Evolutionary conservation across 1,140 invertebrate species (phyloP), one percentile per base, ranked within the genome.

Genomic region (Lithobius niger): DNA sequence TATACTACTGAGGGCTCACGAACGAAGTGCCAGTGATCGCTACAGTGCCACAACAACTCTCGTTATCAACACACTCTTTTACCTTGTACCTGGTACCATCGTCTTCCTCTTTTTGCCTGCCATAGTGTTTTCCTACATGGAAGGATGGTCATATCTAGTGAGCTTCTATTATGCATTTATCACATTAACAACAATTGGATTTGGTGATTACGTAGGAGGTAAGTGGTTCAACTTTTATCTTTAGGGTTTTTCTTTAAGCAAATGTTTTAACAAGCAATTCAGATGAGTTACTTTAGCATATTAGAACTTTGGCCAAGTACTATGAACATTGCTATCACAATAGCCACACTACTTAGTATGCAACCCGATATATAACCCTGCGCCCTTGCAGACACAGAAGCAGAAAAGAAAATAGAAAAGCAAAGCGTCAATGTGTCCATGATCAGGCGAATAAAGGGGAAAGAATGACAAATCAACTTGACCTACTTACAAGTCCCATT

Each of bases 31-130:
- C n/a, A 27, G 27, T 31, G 15, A 49, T 3, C 13, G 16, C 4
- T 52, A 10, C 25, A 31, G 10, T 43, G 10, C 52, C 3, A 51
- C 45, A 6, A n/a, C 18, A 19, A 80, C 83, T 15, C 71, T 91
- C 22, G 74, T 85, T 1, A 77, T 79, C 0, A 84, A 86, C 62
- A 86, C 90, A 48, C 71, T 83, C 26, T 76, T 86, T 27, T 90
- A 90, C 60, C 68, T 92, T 3, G 73, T 86, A 31, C 88, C 89
- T 3, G 90, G 91, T 3, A 83, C 93, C 62, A 73, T 88, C 0
- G 78, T 95, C 63, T 94, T 95, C 66, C 83, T 95, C n/a, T 82
- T 95, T 53, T 70, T 93, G n/a, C 93, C 94, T 0, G 82, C 93
- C 0, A 83, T 81, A 47, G 79, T 96, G 13, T 95, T 97, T 64